Percentiles rank a stretch among this genome's conserved stretches.
Conservation (phyloP, 2,888 invertebrate genomes). For the Neoscelio sp. region DNA sequence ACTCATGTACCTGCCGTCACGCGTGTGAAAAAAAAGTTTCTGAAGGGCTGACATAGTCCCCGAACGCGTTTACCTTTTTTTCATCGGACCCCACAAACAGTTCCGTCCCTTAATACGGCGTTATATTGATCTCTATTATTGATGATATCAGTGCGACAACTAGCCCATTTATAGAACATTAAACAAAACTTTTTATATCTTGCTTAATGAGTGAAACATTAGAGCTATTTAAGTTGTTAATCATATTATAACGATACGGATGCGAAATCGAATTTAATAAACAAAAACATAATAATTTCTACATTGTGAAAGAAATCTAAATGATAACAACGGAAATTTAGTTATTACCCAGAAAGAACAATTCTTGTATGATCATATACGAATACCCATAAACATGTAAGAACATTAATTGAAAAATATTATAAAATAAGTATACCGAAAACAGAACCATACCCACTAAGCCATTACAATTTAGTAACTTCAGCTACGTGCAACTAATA, state of each 20-base stretch:
- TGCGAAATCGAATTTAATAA: slow-evolving; percentile 6
- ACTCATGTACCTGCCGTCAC: slow-evolving; percentile 74
- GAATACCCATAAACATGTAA: too few species aligned
- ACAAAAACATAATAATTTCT: neutral
- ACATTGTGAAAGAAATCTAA: neutral
- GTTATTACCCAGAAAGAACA: too few species aligned
- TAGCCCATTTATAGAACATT: slow-evolving; percentile 61
- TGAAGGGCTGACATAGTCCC: slow-evolving; percentile 68
- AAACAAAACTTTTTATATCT: slow-evolving; percentile 50
- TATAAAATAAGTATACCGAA: too few species aligned
- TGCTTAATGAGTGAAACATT: slow-evolving; percentile 42
- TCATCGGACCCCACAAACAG: slow-evolving; percentile 64
- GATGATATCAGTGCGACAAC: slow-evolving; percentile 72
- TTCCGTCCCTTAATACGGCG: slow-evolving; percentile 77
- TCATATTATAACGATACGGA: slow-evolving; percentile 34
- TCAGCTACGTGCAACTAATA: too few species aligned
- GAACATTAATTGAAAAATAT: too few species aligned
- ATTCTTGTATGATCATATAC: too few species aligned
- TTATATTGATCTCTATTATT: slow-evolving; percentile 79
- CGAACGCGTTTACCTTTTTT: slow-evolving; percentile 68
- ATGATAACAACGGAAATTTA: too few species aligned
- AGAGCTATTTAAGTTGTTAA: slow-evolving; percentile 36
- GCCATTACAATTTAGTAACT: too few species aligned
- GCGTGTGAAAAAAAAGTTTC: slow-evolving; percentile 72
- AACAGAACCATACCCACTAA: too few species aligned